These are phyloP conservation scores for Montipora capitata DNA, from an alignment of 92 coral and sea anemone genomes.

Conservation along the genomic window DNA sequence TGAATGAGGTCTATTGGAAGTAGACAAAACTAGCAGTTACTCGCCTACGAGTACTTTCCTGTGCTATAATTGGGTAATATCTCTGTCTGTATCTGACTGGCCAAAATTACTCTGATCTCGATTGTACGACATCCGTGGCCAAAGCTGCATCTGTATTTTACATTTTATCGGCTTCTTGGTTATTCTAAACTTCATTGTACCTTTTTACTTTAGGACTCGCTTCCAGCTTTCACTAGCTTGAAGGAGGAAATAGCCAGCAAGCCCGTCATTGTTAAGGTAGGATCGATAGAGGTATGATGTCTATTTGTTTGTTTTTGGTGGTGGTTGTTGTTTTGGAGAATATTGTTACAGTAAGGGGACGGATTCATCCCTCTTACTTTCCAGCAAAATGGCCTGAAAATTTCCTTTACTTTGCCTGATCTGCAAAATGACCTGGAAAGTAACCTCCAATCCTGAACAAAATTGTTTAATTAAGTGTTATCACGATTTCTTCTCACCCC, in stretches of 20 bases:
- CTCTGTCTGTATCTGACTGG: not conserved
- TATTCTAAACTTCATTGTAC: not conserved
- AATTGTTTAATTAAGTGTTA: too few relatives aligned
- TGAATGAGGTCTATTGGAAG: too few relatives aligned
- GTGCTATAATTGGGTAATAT: too few relatives aligned
- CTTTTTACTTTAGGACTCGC: constrained; percentile 13
- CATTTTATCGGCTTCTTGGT: not conserved
- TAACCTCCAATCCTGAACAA: not conserved
- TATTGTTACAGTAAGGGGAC: not conserved
- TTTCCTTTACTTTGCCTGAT: not conserved
- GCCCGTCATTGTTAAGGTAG: constrained; percentile 83
- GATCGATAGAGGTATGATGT: constrained; percentile 81
- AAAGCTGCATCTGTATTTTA: too few relatives aligned
- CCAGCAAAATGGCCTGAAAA: too few relatives aligned
- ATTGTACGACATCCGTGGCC: not conserved
- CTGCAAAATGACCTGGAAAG: not conserved
- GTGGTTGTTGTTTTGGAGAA: not conserved
- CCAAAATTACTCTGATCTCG: not conserved
- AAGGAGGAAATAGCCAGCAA: constrained; percentile 83
- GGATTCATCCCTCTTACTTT: too few relatives aligned
- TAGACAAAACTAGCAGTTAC: too few relatives aligned
- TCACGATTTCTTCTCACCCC: too few relatives aligned
- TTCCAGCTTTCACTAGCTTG: constrained; percentile 56
- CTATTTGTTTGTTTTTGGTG: not conserved
- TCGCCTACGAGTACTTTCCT: too few relatives aligned